Evolutionary conservation across 1,140 invertebrate species (phyloP).

Genomic region (Meloidogyne exigua): DNA sequence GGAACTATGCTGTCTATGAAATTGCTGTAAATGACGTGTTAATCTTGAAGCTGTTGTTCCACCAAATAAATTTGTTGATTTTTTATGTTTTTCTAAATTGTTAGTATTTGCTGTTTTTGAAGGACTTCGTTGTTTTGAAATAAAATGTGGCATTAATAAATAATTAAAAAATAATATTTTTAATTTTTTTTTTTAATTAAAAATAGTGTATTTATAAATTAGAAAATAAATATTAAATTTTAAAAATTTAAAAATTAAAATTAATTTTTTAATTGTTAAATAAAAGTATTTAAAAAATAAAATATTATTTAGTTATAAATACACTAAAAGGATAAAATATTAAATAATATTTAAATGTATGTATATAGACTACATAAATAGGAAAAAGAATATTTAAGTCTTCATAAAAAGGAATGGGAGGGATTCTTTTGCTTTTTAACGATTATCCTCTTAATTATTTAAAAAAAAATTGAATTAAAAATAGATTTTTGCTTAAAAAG

Average conservation of each 20-base stretch:
- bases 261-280: no score
- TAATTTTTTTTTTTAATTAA: no score
- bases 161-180: no score
- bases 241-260: no score
- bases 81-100: neutral
- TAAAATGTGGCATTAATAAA: neutral
- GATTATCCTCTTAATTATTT: neutral
- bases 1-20: constrained; percentile 7
- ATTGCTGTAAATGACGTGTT: constrained; percentile 13
- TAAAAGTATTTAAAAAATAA: no score
- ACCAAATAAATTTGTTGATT: neutral
- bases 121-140: neutral
- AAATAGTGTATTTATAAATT: no score
- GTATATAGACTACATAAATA: no score
- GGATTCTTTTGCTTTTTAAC: neutral
- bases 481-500: neutral
- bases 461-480: neutral
- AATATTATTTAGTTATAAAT: no score
- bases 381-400: no score
- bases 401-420: neutral
- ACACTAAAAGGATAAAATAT: no score
- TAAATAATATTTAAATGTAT: no score
- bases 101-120: neutral
- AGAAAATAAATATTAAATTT: no score
- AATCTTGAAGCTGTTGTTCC: neutral